Evolutionary conservation across 2,888 invertebrate species (phyloP).

Genomic region (Pammene aurita): DNA sequence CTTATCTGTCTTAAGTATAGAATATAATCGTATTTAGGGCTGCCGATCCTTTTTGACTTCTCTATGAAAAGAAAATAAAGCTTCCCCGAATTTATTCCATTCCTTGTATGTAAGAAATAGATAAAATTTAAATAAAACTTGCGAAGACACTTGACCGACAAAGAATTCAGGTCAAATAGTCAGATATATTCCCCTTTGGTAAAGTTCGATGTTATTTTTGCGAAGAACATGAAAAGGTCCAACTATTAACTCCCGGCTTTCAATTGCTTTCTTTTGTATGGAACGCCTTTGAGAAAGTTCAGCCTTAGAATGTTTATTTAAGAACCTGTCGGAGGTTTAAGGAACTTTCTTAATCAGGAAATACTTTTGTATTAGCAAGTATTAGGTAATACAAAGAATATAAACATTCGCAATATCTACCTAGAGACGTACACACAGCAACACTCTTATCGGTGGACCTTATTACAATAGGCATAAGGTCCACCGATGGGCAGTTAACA

Average conservation of each 20-base stretch:
- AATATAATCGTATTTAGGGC: too few species aligned
- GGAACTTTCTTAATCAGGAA: slow-evolving; percentile 16
- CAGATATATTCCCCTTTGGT: slow-evolving; percentile 30
- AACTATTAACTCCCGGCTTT: slow-evolving; percentile 30
- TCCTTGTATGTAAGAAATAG: not conserved
- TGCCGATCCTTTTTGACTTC: too few species aligned
- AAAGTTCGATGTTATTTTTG: slow-evolving; percentile 33
- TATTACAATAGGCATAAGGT: too few species aligned
- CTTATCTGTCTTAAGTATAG: too few species aligned
- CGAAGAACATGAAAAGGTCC: slow-evolving; percentile 30
- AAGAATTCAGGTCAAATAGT: slow-evolving; percentile 23
- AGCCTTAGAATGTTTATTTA: slow-evolving; percentile 20
- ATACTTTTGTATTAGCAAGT: slow-evolving; percentile 2
- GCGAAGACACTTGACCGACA: slow-evolving; percentile 12
- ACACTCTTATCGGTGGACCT: too few species aligned
- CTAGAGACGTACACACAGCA: too few species aligned
- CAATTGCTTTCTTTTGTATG: slow-evolving; percentile 26
- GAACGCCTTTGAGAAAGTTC: slow-evolving; percentile 18
- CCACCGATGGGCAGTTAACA: too few species aligned
- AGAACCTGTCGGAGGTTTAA: not conserved
- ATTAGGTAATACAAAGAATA: too few species aligned
- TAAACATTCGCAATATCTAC: too few species aligned
- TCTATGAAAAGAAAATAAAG: not conserved
- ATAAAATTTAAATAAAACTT: not conserved
- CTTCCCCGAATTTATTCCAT: not conserved